phyloP scores from a whole-genome alignment of 2,113 vertebrate species.

The Podarcis raffonei region DNA sequence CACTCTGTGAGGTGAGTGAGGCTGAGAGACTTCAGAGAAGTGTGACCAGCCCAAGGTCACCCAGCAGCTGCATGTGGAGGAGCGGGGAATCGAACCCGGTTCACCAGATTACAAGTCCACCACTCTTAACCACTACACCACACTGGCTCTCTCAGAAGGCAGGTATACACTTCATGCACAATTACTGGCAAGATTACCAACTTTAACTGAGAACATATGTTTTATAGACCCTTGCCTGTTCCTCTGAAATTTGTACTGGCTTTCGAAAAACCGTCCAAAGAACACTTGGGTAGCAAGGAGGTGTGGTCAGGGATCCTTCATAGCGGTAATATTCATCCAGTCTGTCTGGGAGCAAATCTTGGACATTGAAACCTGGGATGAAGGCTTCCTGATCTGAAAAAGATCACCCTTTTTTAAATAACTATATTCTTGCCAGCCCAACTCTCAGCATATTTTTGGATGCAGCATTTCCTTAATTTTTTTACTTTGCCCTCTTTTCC shows the following conservation, averaged over 20 bases:
- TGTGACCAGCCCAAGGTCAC: too few species aligned
- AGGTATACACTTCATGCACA: not conserved
- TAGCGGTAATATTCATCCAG: constrained; percentile 92
- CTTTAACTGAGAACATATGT: not conserved
- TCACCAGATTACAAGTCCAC: too few species aligned
- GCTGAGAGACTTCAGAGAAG: too few species aligned
- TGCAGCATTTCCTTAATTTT: not conserved
- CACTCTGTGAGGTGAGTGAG: too few species aligned
- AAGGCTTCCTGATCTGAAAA: constrained; percentile 80
- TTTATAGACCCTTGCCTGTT: constrained; percentile 82
- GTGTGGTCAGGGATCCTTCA: constrained; percentile 92
- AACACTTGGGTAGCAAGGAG: constrained; percentile 92
- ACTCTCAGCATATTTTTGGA: not conserved
- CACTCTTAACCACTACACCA: too few species aligned
- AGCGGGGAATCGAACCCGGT: too few species aligned
- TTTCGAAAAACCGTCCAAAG: constrained; percentile 93
- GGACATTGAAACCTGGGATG: constrained; percentile 86
- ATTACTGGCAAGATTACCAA: not conserved
- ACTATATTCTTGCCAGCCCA: not conserved
- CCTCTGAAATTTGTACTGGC: constrained; percentile 82
- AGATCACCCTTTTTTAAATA: not conserved
- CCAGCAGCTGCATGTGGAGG: too few species aligned
- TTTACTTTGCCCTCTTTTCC: not conserved
- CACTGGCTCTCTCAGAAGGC: not conserved
- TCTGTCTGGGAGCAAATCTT: constrained; percentile 80